These are phyloP conservation scores for Chlamydotis undulata DNA, from an alignment of 2,113 vertebrate species.

Conservation along the genomic window DNA sequence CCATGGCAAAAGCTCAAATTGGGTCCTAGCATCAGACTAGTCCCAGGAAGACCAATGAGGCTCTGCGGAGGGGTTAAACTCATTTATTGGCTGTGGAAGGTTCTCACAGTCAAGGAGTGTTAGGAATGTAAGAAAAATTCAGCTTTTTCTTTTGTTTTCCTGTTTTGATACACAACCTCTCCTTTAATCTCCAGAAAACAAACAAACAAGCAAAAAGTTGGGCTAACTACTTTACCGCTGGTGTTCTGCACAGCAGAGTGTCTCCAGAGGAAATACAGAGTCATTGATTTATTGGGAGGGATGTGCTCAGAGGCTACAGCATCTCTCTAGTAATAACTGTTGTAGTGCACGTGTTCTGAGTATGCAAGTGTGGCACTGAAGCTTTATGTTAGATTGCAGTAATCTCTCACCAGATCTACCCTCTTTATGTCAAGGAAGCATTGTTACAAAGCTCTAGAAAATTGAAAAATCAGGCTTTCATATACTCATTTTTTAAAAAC, in stretches of 20 bases:
- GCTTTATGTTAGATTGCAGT: background rate
- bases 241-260: background rate
- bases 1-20: background rate
- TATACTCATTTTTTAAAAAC: background rate
- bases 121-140: background rate
- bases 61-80: background rate
- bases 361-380: background rate
- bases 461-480: background rate
- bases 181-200: background rate
- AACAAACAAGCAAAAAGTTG: background rate
- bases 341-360: rapidly evolving
- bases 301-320: background rate
- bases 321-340: background rate
- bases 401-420: background rate
- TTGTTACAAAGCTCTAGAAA: background rate
- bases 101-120: background rate
- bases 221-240: background rate
- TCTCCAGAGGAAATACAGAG: background rate
- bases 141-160: background rate
- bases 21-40: background rate
- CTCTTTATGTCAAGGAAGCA: background rate
- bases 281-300: background rate
- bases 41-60: background rate
- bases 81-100: background rate
- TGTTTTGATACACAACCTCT: background rate